Percentiles rank a stretch among this genome's conserved stretches.
These are phyloP conservation scores for Podilymbus podiceps DNA, from an alignment of 2,113 vertebrate genomes.

Conservation along the genomic window DNA sequence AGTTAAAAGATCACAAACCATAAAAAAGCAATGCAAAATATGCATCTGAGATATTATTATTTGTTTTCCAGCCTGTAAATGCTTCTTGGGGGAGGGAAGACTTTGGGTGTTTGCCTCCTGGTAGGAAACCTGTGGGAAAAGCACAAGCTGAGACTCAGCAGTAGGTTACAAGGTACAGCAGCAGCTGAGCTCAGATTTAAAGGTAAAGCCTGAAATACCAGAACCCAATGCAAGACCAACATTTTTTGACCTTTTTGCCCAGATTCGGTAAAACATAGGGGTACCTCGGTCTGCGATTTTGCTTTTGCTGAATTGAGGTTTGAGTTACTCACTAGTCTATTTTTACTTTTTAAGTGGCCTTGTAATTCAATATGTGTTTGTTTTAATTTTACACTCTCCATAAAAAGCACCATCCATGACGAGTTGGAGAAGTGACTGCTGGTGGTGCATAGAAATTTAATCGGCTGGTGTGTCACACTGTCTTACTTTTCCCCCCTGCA, in stretches of 20 bases:
- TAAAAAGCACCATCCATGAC: conserved; percentile 37
- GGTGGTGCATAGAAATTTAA: not conserved
- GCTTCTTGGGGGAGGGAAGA: not conserved
- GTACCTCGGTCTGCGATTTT: not conserved
- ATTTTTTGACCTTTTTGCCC: not conserved
- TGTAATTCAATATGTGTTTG: conserved; percentile 56
- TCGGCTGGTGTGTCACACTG: not conserved
- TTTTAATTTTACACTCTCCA: conserved; percentile 60
- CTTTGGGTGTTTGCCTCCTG: not conserved
- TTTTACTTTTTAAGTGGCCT: not conserved
- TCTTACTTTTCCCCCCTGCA: not conserved
- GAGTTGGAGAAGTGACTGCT: not conserved
- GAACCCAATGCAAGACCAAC: not conserved
- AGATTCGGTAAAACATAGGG: not conserved
- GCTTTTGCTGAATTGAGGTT: conserved; percentile 40
- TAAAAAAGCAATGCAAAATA: not conserved
- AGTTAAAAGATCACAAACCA: not conserved
- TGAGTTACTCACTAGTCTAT: conserved; percentile 40
- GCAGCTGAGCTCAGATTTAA: not conserved
- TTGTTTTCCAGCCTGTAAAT: not conserved
- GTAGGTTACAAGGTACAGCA: not conserved
- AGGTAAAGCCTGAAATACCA: conserved; percentile 14
- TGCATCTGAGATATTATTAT: not conserved
- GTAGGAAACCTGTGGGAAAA: conserved; percentile 18
- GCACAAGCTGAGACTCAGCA: not conserved